phyloP scores from a whole-genome alignment of 2,888 invertebrate species.

The Laothoe populi region DNA sequence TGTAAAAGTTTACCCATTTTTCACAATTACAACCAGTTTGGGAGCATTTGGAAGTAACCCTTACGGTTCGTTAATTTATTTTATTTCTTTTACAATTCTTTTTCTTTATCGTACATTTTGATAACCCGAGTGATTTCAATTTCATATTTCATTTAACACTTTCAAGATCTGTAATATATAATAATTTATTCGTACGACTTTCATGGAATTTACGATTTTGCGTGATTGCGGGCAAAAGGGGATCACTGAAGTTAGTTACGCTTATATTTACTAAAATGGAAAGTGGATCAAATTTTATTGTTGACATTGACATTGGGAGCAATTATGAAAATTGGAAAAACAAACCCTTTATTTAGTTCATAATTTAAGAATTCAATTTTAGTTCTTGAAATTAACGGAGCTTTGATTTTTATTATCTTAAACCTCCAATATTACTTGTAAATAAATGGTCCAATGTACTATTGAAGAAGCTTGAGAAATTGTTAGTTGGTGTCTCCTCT shows the following conservation, averaged over 20 bases:
- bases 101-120: neutral
- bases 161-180: constrained; percentile 8
- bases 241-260: constrained; percentile 13
- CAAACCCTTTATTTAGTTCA: no score
- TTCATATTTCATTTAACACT: constrained; percentile 7
- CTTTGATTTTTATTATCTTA: no score
- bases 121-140: neutral
- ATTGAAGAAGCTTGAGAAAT: no score
- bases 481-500: no score
- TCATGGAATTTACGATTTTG: constrained; percentile 4
- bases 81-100: neutral
- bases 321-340: no score
- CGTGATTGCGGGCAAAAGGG: constrained; percentile 9
- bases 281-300: constrained; percentile 7
- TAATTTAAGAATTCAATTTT: no score
- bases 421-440: no score
- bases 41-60: neutral
- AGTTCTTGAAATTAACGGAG: no score
- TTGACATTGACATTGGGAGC: neutral
- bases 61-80: neutral
- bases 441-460: no score
- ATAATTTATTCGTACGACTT: constrained; percentile 16
- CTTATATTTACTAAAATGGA: constrained; percentile 16
- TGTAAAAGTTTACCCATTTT: neutral
- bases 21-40: neutral